These are phyloP conservation scores for Picathartes gymnocephalus DNA, from an alignment of 2,113 vertebrate genomes.

Conservation along the genomic window DNA sequence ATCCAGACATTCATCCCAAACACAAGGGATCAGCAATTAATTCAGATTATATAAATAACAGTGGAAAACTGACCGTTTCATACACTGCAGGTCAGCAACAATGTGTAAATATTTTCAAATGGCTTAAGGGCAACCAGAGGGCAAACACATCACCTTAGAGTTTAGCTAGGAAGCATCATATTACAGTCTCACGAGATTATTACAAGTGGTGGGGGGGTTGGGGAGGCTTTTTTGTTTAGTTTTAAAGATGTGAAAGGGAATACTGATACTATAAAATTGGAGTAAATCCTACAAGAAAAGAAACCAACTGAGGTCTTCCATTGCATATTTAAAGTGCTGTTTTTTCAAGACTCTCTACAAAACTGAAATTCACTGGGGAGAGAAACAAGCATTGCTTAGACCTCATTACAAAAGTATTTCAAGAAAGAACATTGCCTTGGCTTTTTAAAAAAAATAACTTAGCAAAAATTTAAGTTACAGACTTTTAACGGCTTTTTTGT, in stretches of 20 bases:
- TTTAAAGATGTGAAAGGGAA: not conserved
- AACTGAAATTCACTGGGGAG: not conserved
- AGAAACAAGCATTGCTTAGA: not conserved
- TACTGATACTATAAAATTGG: not conserved
- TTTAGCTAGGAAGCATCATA: not conserved
- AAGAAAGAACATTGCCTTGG: not conserved
- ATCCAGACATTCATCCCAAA: not conserved
- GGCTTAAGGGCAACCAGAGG: not conserved
- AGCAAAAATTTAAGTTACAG: not conserved
- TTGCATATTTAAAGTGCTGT: not conserved
- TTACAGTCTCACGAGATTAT: not conserved
- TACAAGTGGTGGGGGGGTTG: too few species aligned
- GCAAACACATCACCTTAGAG: not conserved
- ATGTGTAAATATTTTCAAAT: not conserved
- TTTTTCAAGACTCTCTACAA: not conserved
- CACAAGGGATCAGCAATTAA: not conserved
- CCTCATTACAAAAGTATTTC: not conserved
- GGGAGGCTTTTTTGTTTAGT: not conserved
- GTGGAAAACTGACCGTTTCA: not conserved
- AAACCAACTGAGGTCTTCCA: not conserved
- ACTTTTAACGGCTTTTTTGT: not conserved
- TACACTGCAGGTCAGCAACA: not conserved
- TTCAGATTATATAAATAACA: not conserved
- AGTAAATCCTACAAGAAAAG: not conserved
- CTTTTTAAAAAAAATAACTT: not conserved